These are phyloP conservation scores for Chalcosyrphus nemorum DNA, from an alignment of 2,888 invertebrate genomes.

Conservation along the genomic window DNA sequence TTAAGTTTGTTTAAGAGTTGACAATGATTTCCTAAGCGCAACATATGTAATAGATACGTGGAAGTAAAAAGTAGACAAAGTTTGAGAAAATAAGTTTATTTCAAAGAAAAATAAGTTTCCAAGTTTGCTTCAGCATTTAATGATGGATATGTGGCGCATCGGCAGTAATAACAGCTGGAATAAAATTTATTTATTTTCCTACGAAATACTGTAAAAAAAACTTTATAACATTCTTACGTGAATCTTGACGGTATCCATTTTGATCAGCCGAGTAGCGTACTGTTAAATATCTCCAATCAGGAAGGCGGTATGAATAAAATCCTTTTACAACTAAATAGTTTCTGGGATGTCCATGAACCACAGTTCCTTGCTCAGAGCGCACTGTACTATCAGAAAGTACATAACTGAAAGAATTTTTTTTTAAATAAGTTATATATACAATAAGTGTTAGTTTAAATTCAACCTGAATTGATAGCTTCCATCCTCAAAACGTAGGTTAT, in stretches of 20 bases:
- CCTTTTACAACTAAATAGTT: constrained; percentile 79
- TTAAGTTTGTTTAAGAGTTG: too few species aligned
- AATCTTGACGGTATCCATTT: constrained; percentile 79
- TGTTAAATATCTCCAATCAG: constrained; percentile 77
- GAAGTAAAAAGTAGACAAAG: too few species aligned
- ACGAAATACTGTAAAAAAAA: neutral
- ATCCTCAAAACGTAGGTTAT: constrained; percentile 78
- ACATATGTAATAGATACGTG: too few species aligned
- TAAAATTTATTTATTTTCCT: too few species aligned
- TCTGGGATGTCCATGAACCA: constrained; percentile 75
- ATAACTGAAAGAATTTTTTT: too few species aligned
- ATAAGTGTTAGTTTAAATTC: neutral
- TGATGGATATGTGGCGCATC: neutral
- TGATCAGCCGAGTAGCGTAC: constrained; percentile 81
- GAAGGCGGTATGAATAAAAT: constrained; percentile 79
- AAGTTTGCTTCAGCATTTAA: neutral
- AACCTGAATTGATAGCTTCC: constrained; percentile 80
- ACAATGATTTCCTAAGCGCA: too few species aligned
- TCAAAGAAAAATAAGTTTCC: too few species aligned
- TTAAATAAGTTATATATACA: neutral
- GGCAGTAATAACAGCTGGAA: neutral
- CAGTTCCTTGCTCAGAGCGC: constrained; percentile 80
- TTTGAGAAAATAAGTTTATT: too few species aligned
- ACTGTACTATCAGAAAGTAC: constrained; percentile 79
- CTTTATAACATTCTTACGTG: constrained; percentile 76